Evolutionary conservation across 2,113 vertebrate genomes (phyloP), one percentile per base, ranked within the genome.

Genomic region (Seriola quinqueradiata): DNA sequence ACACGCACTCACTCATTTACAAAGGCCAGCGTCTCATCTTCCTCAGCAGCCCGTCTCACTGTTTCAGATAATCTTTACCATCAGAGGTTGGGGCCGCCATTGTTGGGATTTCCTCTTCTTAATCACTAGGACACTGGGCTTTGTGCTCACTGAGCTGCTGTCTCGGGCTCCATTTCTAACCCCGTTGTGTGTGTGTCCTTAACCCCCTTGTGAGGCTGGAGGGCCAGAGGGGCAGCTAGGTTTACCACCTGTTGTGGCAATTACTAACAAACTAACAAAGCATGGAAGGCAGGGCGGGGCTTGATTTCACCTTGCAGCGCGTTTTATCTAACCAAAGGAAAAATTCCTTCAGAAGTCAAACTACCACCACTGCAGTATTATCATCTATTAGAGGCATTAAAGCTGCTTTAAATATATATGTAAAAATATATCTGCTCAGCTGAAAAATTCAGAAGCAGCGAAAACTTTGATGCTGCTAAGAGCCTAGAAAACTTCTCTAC

Each of bases 181-280:
- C 40, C 81, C 42, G 71, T 86, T 79, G 69, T 88, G 68, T 75
- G 68, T 78, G 68, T 78, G 73, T 74, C 70, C 82, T 87, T 82
- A 79, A 76, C 40, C 72, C 75, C 54, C 63, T 42, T 63, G 36
- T 82, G 78, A 82, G 66, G 61, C 14, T 65, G n/a, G n/a, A 79
- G 74, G 69, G 91, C 85, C 70, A 64, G 72, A 73, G 89, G 86
- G 87, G 38, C 66, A 71, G 75, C 72, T 77, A 86, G 90, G 84
- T 88, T 83, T 85, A 86, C 92, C 95, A 95, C 93, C 93, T 95
- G 93, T 93, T 92, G 90, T 69, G 86, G 81, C 84, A 92, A 94
- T 91, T 92, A 91, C 87, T 79, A 75, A 77, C 87, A 73, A 72
- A 46, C 70, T 54, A 92, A 92, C 90, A 91, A 93, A 92, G 87